These are phyloP conservation scores for Dascillus cervinus DNA, from an alignment of 2,888 invertebrate species.

Conservation along the genomic window DNA sequence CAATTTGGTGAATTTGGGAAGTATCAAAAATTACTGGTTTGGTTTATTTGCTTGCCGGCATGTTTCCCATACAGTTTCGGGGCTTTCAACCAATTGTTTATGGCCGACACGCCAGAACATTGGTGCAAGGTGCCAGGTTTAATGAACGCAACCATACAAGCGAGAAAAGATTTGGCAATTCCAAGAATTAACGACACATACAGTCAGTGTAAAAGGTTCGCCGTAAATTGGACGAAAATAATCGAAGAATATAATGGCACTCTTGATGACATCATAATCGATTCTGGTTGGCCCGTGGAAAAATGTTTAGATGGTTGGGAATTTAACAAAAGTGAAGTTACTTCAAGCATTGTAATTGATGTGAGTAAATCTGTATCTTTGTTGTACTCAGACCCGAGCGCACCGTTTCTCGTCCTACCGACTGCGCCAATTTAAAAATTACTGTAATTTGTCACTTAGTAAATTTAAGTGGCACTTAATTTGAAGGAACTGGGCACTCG, in stretches of 20 bases:
- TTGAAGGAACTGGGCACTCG: too few relatives aligned
- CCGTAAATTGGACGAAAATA: slow-evolving; percentile 61
- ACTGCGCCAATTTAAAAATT: too few relatives aligned
- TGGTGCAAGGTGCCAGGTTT: slow-evolving; percentile 76
- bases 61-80: slow-evolving; percentile 87
- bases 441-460: too few relatives aligned
- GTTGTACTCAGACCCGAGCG: too few relatives aligned
- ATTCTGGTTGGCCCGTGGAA: slow-evolving; percentile 56
- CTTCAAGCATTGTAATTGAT: slow-evolving; percentile 78
- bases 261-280: slow-evolving; percentile 35
- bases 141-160: slow-evolving; percentile 47
- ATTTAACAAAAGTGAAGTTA: slow-evolving; percentile 60
- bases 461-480: too few relatives aligned
- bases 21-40: slow-evolving; percentile 78
- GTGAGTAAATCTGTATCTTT: slow-evolving; percentile 55
- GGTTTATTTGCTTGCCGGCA: slow-evolving; percentile 82
- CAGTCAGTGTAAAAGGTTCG: slow-evolving; percentile 66
- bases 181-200: slow-evolving; percentile 49
- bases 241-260: slow-evolving; percentile 34
- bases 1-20: slow-evolving; percentile 84
- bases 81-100: slow-evolving; percentile 89
- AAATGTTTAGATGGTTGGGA: slow-evolving; percentile 73
- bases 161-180: slow-evolving; percentile 58
- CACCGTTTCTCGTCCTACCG: too few relatives aligned
- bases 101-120: slow-evolving; percentile 79